Percentiles rank a stretch among this genome's conserved stretches.
These are phyloP conservation scores for Nibea coibor DNA, from an alignment of 2,113 vertebrate genomes.

Conservation along the genomic window DNA sequence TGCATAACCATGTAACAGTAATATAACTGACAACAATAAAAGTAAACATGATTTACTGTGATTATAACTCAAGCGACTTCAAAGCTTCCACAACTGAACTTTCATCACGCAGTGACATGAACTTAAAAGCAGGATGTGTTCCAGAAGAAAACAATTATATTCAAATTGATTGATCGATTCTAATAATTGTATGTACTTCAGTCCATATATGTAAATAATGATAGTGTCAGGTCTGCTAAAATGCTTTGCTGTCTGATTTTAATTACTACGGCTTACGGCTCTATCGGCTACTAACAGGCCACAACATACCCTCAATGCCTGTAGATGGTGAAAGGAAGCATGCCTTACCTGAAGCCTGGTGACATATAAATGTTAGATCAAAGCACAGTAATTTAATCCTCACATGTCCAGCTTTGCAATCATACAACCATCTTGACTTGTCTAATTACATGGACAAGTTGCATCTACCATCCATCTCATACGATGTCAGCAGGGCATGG, in stretches of 20 bases:
- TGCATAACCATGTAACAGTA: background rate
- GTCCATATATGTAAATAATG: background rate
- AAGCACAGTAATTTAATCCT: background rate
- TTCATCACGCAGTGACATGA: background rate
- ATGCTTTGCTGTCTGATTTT: background rate
- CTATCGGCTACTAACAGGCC: too few species aligned
- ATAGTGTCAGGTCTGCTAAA: background rate
- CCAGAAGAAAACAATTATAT: too few species aligned
- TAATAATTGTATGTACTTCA: background rate
- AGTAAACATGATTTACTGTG: background rate
- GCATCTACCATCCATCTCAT: background rate
- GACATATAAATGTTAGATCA: background rate
- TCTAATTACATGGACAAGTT: background rate
- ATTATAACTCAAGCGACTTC: background rate
- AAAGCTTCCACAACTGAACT: background rate
- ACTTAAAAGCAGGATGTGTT: background rate
- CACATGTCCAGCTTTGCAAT: background rate
- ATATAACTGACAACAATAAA: background rate
- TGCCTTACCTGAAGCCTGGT: too few species aligned
- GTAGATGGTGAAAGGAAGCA: too few species aligned
- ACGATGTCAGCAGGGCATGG: background rate
- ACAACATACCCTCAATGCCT: background rate
- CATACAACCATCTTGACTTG: background rate
- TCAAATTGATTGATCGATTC: too few species aligned
- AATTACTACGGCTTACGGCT: background rate